Evolutionary conservation across 1,140 invertebrate genomes (phyloP).

Genomic region (Rhagoletis zephyria): DNA sequence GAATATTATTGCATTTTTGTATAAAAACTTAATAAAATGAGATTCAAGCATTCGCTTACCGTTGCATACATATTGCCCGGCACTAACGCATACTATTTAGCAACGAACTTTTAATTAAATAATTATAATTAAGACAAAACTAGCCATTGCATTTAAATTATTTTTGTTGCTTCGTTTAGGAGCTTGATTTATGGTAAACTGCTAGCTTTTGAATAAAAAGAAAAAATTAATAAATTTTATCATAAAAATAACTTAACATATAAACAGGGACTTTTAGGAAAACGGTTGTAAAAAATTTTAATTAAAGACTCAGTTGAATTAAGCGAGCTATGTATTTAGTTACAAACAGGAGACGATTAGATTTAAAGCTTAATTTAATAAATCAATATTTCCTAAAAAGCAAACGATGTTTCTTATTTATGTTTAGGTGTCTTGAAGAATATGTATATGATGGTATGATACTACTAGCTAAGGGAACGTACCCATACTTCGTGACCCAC

Average conservation of each 20-base stretch:
- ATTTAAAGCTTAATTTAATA: too few relatives aligned
- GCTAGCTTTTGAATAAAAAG: background rate
- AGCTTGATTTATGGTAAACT: background rate
- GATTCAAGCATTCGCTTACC: too few relatives aligned
- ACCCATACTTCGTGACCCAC: too few relatives aligned
- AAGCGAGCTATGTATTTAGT: too few relatives aligned
- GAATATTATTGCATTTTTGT: too few relatives aligned
- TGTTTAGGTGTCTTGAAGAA: too few relatives aligned
- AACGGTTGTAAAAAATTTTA: constrained; percentile 30
- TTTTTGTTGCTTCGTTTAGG: background rate
- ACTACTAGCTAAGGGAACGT: too few relatives aligned
- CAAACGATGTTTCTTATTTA: too few relatives aligned
- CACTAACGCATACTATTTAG: background rate
- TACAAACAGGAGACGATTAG: too few relatives aligned
- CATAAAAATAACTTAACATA: background rate
- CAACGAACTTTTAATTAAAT: constrained; percentile 11
- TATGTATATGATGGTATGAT: too few relatives aligned
- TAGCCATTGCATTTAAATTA: constrained; percentile 8
- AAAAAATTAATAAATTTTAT: background rate
- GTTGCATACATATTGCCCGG: background rate
- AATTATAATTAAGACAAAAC: constrained; percentile 21
- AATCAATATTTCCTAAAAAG: too few relatives aligned
- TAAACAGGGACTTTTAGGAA: background rate
- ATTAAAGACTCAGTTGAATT: background rate
- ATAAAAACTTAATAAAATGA: too few relatives aligned